Evolutionary conservation across 2,113 vertebrate genomes (phyloP), one percentile per base, ranked within the genome.

Genomic region (Hippolais icterina): DNA sequence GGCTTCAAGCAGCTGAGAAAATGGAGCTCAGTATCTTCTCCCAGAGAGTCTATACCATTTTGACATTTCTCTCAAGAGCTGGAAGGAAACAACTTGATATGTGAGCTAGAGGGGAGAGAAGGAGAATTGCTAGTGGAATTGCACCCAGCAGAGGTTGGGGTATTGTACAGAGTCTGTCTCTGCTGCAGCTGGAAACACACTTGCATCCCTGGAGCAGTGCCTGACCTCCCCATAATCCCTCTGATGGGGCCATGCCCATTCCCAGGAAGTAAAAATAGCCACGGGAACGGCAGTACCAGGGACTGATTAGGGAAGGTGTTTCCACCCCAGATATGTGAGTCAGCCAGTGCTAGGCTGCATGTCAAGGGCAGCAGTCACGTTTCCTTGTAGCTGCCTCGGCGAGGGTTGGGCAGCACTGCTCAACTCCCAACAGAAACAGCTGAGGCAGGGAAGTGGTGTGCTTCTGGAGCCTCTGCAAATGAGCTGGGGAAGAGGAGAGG

Each of bases 281-380:
- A 9, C 0, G 2, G 65, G 44, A 56, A 42, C 0, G 1, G 49
- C 3, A 0, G 64, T 77, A 75, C 65, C 81, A 54, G 52, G 64
- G 52, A 28, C 39, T 29, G 39, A 39, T 18, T 28, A 64, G 68
- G 35, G 69, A 78, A 91, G 76, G 89, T 74, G 68, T 87, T 93
- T 69, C 72, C 81, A 54, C 7, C 15, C 18, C 16, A 2, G 39
- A 12, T 5, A 37, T 1, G 0, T 66, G 91, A 91, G 72, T 89
- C 83, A 96, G 72, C 35, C 35, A 9, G 60, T 42, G 60, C 80
- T 29, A 9, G 64, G 68, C 64, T 57, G 31, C 42, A 12, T 2
- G 27, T 54, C 79, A 66, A 33, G 64, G 66, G 54, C 54, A 77
- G 46, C 29, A 4, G 12, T 28, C 4, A 1, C 1, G 0, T 87